Conservation (phyloP, 2,797 vertebrate genomes). For the Amazonetta brasiliensis region DNA sequence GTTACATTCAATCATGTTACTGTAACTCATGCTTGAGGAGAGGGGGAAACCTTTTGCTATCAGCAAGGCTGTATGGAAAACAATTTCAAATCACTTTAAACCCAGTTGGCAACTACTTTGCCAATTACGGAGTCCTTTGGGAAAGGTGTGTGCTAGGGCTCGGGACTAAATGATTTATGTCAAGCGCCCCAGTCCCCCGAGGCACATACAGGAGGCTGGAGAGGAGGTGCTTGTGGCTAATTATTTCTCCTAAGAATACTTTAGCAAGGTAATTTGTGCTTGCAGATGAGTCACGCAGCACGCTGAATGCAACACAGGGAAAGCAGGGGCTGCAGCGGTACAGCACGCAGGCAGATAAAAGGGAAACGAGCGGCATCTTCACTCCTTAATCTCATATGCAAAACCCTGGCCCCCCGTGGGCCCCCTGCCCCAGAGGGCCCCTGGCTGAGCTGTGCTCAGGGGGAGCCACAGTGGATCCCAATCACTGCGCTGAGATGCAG, state of each 20-base stretch:
- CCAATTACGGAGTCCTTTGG: conserved; percentile 83
- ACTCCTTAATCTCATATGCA: conserved; percentile 39
- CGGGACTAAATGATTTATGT: conserved; percentile 86
- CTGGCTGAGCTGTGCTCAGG: background rate
- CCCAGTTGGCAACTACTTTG: conserved; percentile 86
- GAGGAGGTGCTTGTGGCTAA: conserved; percentile 82
- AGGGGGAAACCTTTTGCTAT: conserved; percentile 85
- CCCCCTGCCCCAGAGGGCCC: background rate
- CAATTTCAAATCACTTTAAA: conserved; percentile 88
- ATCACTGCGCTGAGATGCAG: background rate
- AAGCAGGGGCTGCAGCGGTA: conserved; percentile 65
- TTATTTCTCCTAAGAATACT: conserved; percentile 88
- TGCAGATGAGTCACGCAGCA: conserved; percentile 80
- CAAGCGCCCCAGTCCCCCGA: conserved; percentile 79
- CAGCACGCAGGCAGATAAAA: conserved; percentile 66
- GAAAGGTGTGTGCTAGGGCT: conserved; percentile 82
- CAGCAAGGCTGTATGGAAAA: conserved; percentile 85
- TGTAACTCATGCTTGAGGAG: conserved; percentile 85
- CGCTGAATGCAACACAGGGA: conserved; percentile 69
- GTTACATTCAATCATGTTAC: conserved; percentile 87
- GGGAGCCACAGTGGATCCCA: background rate
- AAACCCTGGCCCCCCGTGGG: background rate
- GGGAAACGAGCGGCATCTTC: background rate
- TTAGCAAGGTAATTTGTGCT: conserved; percentile 82
- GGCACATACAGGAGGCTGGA: conserved; percentile 74